Conservation (phyloP, 2,888 invertebrate genomes). For the Machimus rusticus region DNA sequence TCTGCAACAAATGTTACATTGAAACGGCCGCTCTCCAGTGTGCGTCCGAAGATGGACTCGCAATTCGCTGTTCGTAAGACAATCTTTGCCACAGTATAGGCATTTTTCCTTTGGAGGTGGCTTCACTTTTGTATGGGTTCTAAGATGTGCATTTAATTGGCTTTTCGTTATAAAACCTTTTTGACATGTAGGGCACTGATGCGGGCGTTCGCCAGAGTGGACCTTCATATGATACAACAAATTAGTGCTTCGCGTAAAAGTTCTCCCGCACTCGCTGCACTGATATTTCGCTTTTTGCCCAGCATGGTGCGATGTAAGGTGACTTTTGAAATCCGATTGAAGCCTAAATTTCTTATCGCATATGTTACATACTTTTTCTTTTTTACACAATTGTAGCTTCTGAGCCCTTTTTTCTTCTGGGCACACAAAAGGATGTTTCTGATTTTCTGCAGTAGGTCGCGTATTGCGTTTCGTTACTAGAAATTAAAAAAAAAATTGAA, state of each 20-base stretch:
- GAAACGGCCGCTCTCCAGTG: conserved; percentile 43
- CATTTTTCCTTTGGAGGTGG: conserved; percentile 37
- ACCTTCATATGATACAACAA: conserved; percentile 41
- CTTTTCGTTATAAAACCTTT: conserved; percentile 36
- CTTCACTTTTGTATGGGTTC: conserved; percentile 38
- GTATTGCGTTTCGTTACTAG: too few species aligned
- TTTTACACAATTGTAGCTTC: conserved; percentile 34
- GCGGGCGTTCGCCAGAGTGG: conserved; percentile 37
- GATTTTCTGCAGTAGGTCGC: background rate
- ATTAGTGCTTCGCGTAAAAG: conserved; percentile 32
- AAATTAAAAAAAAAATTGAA: background rate
- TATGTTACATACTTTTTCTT: conserved; percentile 36
- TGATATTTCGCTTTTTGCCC: conserved; percentile 33
- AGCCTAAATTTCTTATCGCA: conserved; percentile 39
- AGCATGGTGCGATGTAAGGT: conserved; percentile 25
- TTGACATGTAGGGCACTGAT: conserved; percentile 28
- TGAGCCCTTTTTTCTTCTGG: conserved; percentile 13
- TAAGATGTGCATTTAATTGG: conserved; percentile 40
- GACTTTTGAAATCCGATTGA: conserved; percentile 21
- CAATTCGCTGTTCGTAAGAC: conserved; percentile 39
- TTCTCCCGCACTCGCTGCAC: conserved; percentile 41
- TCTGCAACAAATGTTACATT: conserved; percentile 42
- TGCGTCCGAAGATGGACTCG: conserved; percentile 44
- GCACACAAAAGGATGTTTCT: conserved; percentile 36
- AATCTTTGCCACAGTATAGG: conserved; percentile 35